A percentile compares a stretch with the other conserved stretches of the same genome.
Evolutionary conservation across 2,888 invertebrate species (phyloP).

Genomic region (Brachypterus glaber): DNA sequence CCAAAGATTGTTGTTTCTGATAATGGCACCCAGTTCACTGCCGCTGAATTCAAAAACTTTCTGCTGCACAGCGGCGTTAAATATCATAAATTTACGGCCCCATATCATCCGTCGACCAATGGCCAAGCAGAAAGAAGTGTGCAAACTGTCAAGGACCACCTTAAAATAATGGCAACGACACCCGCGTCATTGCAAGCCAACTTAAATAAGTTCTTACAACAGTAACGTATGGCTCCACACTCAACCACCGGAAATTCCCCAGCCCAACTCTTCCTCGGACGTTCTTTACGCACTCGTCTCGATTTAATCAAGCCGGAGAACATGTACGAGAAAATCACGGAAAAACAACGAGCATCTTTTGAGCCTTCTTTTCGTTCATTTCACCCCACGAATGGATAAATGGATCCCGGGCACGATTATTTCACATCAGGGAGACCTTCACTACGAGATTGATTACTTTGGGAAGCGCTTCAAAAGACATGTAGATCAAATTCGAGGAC

Average conservation of each 20-base stretch:
- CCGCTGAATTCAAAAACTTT: constrained; percentile 27
- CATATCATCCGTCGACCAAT: constrained; percentile 17
- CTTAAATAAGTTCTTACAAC: constrained; percentile 1
- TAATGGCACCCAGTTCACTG: constrained; percentile 27
- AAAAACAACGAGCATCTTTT: constrained; percentile 10
- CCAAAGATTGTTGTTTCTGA: constrained; percentile 30
- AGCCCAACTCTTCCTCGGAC: constrained; percentile 15
- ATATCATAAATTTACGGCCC: constrained; percentile 19
- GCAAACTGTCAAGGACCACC: constrained; percentile 13
- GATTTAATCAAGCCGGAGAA: constrained; percentile 6
- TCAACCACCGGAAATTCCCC: constrained; percentile 15
- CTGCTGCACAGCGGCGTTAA: constrained; percentile 12
- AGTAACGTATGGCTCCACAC: constrained; percentile 16
- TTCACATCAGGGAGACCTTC: constrained; percentile 10
- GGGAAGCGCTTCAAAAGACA: constrained; percentile 9
- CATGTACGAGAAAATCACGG: constrained; percentile 3
- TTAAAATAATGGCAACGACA: constrained; percentile 3
- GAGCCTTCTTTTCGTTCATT: constrained; percentile 4
- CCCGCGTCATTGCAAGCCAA: constrained; percentile 2
- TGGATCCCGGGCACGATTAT: constrained; percentile 12
- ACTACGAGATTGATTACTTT: constrained; percentile 8
- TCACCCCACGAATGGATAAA: constrained; percentile 8
- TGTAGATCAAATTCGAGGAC: constrained; percentile 10
- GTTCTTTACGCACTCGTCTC: constrained; percentile 13
- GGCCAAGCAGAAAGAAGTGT: constrained; percentile 23